Conservation (phyloP, 2,113 vertebrate genomes). For the Eudyptes chrysolophus region DNA sequence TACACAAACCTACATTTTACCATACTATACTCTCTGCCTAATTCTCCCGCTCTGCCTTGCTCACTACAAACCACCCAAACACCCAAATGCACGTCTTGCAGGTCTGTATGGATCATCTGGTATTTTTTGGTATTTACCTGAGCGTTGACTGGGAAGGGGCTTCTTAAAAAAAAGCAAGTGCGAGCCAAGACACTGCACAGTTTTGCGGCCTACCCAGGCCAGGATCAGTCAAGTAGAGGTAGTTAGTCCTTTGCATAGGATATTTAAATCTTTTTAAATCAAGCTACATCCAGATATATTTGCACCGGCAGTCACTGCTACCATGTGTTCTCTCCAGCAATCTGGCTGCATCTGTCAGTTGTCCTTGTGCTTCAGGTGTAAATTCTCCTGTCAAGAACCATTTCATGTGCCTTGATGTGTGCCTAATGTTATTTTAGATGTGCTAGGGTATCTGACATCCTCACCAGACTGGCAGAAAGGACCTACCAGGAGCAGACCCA, state of each 20-base stretch:
- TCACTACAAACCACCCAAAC: not conserved
- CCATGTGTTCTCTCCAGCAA: not conserved
- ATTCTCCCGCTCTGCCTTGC: not conserved
- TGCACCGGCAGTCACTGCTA: not conserved
- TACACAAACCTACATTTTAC: not conserved
- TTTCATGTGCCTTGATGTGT: not conserved
- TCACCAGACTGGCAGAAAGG: not conserved
- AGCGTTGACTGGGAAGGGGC: not conserved
- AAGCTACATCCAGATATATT: not conserved
- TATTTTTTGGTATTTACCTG: not conserved
- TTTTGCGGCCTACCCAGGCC: not conserved
- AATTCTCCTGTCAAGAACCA: not conserved
- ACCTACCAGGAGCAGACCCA: not conserved
- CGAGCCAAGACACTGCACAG: not conserved
- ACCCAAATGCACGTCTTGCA: rapidly evolving
- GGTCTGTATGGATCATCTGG: not conserved
- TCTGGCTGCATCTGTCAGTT: not conserved
- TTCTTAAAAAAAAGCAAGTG: not conserved
- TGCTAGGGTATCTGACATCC: too few relatives aligned
- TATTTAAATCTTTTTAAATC: not conserved
- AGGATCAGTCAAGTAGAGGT: not conserved
- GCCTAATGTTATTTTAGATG: not conserved
- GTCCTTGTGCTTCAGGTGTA: not conserved
- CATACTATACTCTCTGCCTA: not conserved
- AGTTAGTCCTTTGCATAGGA: not conserved